Conservation (phyloP, 1,140 invertebrate species). For the Pogonomyrmex barbatus region DNA sequence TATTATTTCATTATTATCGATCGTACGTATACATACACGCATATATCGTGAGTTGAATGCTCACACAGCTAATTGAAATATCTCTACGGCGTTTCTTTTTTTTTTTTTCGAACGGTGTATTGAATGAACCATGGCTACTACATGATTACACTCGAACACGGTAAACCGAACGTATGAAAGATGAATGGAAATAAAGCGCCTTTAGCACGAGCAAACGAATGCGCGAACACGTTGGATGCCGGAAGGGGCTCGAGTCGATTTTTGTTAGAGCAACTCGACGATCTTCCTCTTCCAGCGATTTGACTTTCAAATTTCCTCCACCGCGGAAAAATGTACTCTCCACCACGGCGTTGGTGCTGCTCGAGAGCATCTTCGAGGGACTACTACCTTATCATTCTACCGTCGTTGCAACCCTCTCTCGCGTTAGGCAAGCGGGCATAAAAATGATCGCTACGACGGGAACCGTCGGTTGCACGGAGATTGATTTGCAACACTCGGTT, state of each 20-base stretch:
- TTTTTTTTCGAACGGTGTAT: background rate
- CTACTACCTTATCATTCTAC: conserved; percentile 34
- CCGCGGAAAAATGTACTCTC: conserved; percentile 61
- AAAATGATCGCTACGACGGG: conserved; percentile 55
- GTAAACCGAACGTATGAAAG: background rate
- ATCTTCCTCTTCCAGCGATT: conserved; percentile 58
- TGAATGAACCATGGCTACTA: background rate
- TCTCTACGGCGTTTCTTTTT: no score
- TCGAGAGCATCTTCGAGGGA: conserved; percentile 54
- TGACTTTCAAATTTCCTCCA: conserved; percentile 58
- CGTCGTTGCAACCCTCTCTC: conserved; percentile 39
- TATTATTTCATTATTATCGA: background rate
- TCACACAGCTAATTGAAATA: background rate
- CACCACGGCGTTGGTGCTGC: conserved; percentile 11
- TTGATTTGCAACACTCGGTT: conserved; percentile 58
- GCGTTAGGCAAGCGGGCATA: conserved; percentile 53
- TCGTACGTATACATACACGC: background rate
- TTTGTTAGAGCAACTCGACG: conserved; percentile 62
- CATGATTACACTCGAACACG: conserved; percentile 19
- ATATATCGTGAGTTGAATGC: background rate
- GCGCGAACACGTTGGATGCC: conserved; percentile 56
- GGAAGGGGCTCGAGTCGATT: conserved; percentile 56
- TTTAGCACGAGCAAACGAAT: conserved; percentile 44
- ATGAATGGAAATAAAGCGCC: background rate
- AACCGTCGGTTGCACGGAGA: conserved; percentile 52